phyloP scores from a whole-genome alignment of 2,888 invertebrate species.

The Anorthoa munda region DNA sequence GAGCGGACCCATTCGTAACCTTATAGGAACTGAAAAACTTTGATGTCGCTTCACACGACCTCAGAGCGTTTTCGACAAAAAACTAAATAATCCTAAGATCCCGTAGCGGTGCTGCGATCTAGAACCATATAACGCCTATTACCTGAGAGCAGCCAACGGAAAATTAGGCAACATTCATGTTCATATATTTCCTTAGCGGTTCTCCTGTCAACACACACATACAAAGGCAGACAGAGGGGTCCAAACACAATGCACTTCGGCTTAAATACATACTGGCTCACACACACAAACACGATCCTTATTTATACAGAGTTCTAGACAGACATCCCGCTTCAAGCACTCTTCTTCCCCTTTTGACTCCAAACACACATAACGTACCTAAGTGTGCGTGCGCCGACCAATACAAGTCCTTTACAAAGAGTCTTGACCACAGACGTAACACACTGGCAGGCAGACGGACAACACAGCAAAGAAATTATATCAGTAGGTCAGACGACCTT shows the following conservation, averaged over 20 bases:
- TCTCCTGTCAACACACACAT: constrained; percentile 31
- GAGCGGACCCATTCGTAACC: constrained; percentile 45
- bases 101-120: constrained; percentile 40
- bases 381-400: constrained; percentile 31
- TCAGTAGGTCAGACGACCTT: constrained; percentile 83
- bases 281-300: constrained; percentile 14
- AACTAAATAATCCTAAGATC: constrained; percentile 39
- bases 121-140: constrained; percentile 50
- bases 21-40: constrained; percentile 57
- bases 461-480: constrained; percentile 74
- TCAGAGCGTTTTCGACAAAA: constrained; percentile 45
- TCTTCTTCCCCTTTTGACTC: constrained; percentile 2
- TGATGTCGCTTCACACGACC: constrained; percentile 52
- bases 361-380: neutral
- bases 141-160: constrained; percentile 54
- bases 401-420: constrained; percentile 8
- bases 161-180: constrained; percentile 48
- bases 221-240: neutral
- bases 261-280: constrained; percentile 5
- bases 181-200: constrained; percentile 48
- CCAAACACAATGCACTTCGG: neutral
- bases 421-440: constrained; percentile 60
- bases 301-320: constrained; percentile 2
- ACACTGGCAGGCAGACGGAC: constrained; percentile 63
- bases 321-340: neutral